Percentiles rank a stretch among this genome's conserved stretches.
Evolutionary conservation across 2,797 vertebrate species (phyloP).

Genomic region (Pantherophis alleghaniensis): DNA sequence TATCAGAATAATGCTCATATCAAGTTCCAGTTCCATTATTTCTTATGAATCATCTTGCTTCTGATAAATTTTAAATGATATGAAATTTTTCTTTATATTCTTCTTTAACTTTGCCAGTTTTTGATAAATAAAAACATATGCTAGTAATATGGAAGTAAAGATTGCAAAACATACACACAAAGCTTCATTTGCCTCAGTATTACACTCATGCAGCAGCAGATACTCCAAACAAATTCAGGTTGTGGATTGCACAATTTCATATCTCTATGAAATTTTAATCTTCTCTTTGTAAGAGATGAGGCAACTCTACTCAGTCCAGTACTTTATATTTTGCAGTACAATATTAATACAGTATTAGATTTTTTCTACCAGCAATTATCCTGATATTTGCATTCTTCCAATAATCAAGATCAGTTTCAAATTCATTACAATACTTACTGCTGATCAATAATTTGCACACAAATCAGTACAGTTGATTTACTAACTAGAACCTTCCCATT

Average conservation of each 20-base stretch:
- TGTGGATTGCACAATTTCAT: not conserved
- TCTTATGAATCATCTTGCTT: not conserved
- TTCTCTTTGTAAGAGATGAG: not conserved
- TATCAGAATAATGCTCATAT: not conserved
- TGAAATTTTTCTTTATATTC: not conserved
- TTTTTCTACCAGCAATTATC: not conserved
- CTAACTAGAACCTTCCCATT: not conserved
- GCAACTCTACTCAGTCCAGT: not conserved
- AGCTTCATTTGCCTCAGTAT: not conserved
- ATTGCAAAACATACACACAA: not conserved
- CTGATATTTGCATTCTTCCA: not conserved
- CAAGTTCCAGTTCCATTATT: not conserved
- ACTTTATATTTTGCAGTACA: not conserved
- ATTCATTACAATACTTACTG: not conserved
- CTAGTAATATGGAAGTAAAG: not conserved
- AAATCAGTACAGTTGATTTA: not conserved
- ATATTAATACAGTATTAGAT: not conserved
- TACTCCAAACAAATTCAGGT: not conserved
- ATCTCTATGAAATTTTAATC: not conserved
- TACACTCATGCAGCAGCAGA: not conserved
- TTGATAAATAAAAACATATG: not conserved
- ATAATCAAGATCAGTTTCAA: not conserved
- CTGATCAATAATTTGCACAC: not conserved
- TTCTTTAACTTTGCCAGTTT: not conserved
- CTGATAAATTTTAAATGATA: not conserved